Percentiles rank a stretch among this genome's conserved stretches.
Conservation (phyloP, 2,888 invertebrate species). For the Nudaria mundana region DNA sequence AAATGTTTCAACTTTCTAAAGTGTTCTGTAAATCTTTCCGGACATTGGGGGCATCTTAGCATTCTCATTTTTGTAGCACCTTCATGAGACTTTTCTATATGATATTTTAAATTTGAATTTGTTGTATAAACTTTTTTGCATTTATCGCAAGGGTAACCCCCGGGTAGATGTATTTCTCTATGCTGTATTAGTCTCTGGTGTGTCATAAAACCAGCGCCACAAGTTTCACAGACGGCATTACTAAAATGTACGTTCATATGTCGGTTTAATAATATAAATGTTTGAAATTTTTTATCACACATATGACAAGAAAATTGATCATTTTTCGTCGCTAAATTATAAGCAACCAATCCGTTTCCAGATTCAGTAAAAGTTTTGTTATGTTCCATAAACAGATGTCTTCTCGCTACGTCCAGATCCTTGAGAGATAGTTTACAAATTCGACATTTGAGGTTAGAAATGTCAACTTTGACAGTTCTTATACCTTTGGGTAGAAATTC, state of each 20-base stretch:
- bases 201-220: constrained; percentile 62
- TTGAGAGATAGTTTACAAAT: constrained; percentile 39
- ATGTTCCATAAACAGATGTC: constrained; percentile 48
- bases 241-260: constrained; percentile 69
- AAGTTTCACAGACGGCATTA: constrained; percentile 63
- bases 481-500: constrained; percentile 57
- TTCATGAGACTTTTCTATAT: constrained; percentile 56
- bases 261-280: constrained; percentile 58
- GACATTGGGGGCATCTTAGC: constrained; percentile 57
- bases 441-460: constrained; percentile 55
- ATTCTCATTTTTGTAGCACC: constrained; percentile 51
- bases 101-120: constrained; percentile 58
- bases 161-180: constrained; percentile 58
- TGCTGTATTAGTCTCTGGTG: constrained; percentile 59
- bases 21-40: constrained; percentile 59
- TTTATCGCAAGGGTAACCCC: constrained; percentile 59
- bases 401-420: constrained; percentile 45
- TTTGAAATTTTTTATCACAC: constrained; percentile 56
- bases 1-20: constrained; percentile 63
- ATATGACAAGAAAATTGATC: constrained; percentile 57
- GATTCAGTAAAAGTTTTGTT: constrained; percentile 49
- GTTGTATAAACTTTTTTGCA: constrained; percentile 74
- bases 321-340: constrained; percentile 47
- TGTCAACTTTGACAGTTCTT: constrained; percentile 60
- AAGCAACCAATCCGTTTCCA: constrained; percentile 55